Percentiles rank a stretch among this genome's conserved stretches.
These are phyloP conservation scores for Chelonus formosanus DNA, from an alignment of 2,888 invertebrate genomes.

Conservation along the genomic window DNA sequence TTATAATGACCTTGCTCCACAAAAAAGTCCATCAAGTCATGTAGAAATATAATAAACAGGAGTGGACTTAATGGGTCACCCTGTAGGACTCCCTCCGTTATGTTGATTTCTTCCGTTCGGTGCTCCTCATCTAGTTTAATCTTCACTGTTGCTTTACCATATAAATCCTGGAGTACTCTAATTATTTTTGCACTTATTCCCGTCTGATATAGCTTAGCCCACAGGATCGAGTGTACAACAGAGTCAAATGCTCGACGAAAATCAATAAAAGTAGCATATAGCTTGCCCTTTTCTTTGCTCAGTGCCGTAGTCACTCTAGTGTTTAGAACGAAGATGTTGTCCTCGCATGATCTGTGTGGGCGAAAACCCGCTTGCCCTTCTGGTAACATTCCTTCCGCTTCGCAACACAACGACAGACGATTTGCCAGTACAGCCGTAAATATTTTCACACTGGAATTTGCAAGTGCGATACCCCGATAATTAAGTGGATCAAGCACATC, in stretches of 20 bases:
- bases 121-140: conserved; percentile 3
- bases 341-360: conserved; percentile 31
- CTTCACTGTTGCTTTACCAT: conserved; percentile 22
- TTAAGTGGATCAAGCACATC: conserved; percentile 34
- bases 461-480: conserved; percentile 40
- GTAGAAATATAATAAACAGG: conserved; percentile 31
- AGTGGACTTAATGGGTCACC: conserved; percentile 35
- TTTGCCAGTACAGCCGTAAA: conserved; percentile 40
- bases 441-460: conserved; percentile 38
- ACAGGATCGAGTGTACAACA: conserved; percentile 14
- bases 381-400: conserved; percentile 31
- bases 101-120: conserved; percentile 32
- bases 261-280: conserved; percentile 24
- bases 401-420: conserved; percentile 35
- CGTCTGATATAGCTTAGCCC: conserved; percentile 14
- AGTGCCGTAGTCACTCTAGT: background rate
- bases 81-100: conserved; percentile 37
- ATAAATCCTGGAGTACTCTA: conserved; percentile 30
- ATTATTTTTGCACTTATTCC: conserved; percentile 37
- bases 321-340: conserved; percentile 36
- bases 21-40: conserved; percentile 27
- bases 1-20: conserved; percentile 7
- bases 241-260: conserved; percentile 27
- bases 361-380: conserved; percentile 40
- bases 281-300: conserved; percentile 15